These are phyloP conservation scores for Trichopria drosophilae DNA, from an alignment of 2,888 invertebrate genomes.

Conservation along the genomic window DNA sequence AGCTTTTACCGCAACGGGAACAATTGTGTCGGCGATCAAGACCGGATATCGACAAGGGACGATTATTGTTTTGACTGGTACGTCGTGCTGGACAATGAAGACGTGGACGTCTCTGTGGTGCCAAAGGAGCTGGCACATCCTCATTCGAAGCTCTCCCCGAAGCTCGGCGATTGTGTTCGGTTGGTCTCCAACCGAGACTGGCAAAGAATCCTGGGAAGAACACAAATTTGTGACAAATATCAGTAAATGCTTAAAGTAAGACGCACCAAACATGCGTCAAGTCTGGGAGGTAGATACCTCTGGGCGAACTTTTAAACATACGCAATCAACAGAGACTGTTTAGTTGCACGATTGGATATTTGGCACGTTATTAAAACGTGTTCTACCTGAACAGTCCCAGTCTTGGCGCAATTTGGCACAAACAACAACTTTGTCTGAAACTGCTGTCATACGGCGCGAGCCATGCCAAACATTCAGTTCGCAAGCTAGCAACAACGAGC, in stretches of 20 bases:
- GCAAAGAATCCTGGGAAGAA: constrained; percentile 53
- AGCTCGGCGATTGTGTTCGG: neutral
- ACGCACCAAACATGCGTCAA: too few species aligned
- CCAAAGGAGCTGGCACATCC: constrained; percentile 51
- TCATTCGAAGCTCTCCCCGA: neutral
- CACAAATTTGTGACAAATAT: too few species aligned
- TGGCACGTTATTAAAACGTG: too few species aligned
- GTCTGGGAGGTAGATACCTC: too few species aligned
- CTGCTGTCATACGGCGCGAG: constrained; percentile 46
- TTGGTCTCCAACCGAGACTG: constrained; percentile 47
- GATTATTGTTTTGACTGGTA: constrained; percentile 42
- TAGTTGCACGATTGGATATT: too few species aligned
- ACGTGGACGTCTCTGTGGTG: constrained; percentile 53
- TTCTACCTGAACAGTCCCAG: constrained; percentile 23
- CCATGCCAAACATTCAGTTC: constrained; percentile 57
- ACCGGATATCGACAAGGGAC: constrained; percentile 31
- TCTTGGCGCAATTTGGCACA: constrained; percentile 4
- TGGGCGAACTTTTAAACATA: too few species aligned
- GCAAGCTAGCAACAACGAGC: constrained; percentile 58
- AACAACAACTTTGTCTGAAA: constrained; percentile 27
- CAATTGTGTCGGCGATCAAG: constrained; percentile 59
- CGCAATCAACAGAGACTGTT: too few species aligned
- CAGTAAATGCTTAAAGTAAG: too few species aligned
- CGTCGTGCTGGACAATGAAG: constrained; percentile 53
- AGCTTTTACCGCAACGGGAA: constrained; percentile 65